phyloP scores from a whole-genome alignment of 2,797 vertebrate genomes.

The Muscicapa comitata region DNA sequence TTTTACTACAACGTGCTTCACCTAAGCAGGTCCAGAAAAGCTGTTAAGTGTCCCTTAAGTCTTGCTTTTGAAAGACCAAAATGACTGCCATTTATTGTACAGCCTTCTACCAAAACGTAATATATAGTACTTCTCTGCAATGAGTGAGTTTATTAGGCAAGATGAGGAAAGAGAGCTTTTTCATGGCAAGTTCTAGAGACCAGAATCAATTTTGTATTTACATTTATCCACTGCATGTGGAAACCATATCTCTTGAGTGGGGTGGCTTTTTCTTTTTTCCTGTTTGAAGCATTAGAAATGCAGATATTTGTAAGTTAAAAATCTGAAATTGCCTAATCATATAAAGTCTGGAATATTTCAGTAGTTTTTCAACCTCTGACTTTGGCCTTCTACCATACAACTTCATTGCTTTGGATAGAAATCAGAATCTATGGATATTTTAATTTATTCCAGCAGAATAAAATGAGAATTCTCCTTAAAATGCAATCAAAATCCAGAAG shows the following conservation, averaged over 20 bases:
- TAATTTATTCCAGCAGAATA: background rate
- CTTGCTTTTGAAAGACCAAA: background rate
- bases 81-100: background rate
- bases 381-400: background rate
- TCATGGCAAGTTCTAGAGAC: background rate
- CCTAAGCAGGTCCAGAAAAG: background rate
- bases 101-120: background rate
- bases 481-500: background rate
- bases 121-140: background rate
- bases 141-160: background rate
- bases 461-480: background rate
- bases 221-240: background rate
- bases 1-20: background rate
- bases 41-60: background rate
- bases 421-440: background rate
- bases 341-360: background rate
- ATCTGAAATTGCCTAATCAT: background rate
- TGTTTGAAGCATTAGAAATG: background rate
- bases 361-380: background rate
- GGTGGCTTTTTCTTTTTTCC: background rate
- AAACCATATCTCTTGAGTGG: fast-evolving
- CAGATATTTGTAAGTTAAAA: background rate
- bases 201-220: background rate
- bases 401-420: background rate
- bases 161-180: background rate